These are phyloP conservation scores for Apotomis turbidana DNA, from an alignment of 2,888 invertebrate genomes.

Conservation along the genomic window DNA sequence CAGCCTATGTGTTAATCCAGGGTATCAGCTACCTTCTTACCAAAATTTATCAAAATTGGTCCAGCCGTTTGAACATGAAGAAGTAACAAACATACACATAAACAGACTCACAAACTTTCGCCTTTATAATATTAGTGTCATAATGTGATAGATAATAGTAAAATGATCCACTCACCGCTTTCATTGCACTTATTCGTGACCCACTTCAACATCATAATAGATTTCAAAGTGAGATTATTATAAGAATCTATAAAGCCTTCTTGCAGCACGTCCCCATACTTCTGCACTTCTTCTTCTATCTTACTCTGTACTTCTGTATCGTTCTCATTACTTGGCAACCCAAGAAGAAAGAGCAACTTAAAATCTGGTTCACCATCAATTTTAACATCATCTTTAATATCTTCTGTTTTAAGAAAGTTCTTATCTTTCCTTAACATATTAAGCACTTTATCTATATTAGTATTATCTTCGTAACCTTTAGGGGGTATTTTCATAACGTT, in stretches of 20 bases:
- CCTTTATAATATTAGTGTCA: too few relatives aligned
- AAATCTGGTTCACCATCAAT: conserved; percentile 59
- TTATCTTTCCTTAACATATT: conserved; percentile 58
- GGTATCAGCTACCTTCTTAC: too few relatives aligned
- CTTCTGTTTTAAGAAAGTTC: conserved; percentile 51
- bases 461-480: conserved; percentile 64
- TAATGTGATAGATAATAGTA: too few relatives aligned
- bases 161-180: conserved; percentile 65
- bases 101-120: too few relatives aligned
- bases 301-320: conserved; percentile 84
- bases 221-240: conserved; percentile 93
- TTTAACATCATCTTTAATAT: conserved; percentile 45
- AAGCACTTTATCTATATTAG: conserved; percentile 62
- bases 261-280: conserved; percentile 91
- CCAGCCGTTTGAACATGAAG: too few relatives aligned
- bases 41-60: too few relatives aligned
- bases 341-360: conserved; percentile 82
- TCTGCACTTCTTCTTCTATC: conserved; percentile 86
- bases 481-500: conserved; percentile 80
- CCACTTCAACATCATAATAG: conserved; percentile 93
- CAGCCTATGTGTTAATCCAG: too few relatives aligned
- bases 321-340: conserved; percentile 83
- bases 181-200: conserved; percentile 87
- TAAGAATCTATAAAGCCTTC: conserved; percentile 93
- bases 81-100: too few relatives aligned